Percentiles rank a stretch among this genome's conserved stretches.
Conservation (phyloP, 1,140 invertebrate genomes). For the Drosophila equinoxialis region DNA sequence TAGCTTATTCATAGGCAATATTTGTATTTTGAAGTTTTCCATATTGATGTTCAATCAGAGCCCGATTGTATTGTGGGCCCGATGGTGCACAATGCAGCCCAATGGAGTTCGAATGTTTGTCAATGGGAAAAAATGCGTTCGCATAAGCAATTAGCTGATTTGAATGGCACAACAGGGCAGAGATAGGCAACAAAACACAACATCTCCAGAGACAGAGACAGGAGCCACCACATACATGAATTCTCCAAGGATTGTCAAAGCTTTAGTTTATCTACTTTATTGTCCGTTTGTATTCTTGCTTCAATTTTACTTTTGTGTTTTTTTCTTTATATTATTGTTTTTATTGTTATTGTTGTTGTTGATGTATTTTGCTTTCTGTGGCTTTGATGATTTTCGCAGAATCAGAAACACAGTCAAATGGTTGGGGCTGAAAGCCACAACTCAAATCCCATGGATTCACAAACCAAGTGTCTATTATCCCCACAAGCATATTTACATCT, state of each 20-base stretch:
- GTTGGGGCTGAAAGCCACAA: conserved; percentile 15
- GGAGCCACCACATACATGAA: background rate
- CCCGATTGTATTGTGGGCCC: background rate
- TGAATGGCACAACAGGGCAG: background rate
- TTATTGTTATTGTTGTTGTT: background rate
- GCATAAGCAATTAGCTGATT: conserved; percentile 6
- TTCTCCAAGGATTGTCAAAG: background rate
- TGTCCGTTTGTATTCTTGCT: background rate
- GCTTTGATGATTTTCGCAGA: conserved; percentile 28
- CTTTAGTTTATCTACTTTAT: background rate
- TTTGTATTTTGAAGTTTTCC: background rate
- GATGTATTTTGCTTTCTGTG: background rate
- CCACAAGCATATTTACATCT: conserved; percentile 10
- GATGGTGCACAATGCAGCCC: background rate
- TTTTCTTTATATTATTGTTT: conserved; percentile 10
- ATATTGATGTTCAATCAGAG: conserved; percentile 1
- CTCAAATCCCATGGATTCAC: conserved; percentile 18
- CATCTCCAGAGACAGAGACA: background rate
- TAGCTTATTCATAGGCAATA: conserved; percentile 1
- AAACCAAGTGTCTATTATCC: conserved; percentile 64
- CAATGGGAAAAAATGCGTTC: background rate
- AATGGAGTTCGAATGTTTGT: conserved; percentile 1
- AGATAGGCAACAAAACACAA: no score
- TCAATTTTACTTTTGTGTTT: background rate
- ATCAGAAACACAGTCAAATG: conserved; percentile 25